A percentile compares a stretch with the other conserved stretches of the same genome.
Evolutionary conservation across 2,888 invertebrate genomes (phyloP).

Genomic region (Esperia sulphurella): DNA sequence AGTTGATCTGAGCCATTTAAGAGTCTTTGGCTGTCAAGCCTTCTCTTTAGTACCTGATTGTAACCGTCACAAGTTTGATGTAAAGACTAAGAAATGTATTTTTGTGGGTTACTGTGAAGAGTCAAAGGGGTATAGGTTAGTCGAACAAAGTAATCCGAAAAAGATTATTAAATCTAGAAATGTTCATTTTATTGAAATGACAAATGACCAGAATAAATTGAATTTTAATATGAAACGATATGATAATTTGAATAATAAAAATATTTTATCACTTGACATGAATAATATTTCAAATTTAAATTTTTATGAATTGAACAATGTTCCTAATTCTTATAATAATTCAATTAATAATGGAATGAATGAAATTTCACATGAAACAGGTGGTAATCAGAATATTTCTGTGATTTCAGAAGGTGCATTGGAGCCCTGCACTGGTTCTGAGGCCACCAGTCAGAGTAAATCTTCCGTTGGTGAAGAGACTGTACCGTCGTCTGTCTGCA

Average conservation of each 20-base stretch:
- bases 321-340: neutral
- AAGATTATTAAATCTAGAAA: neutral
- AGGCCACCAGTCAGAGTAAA: neutral
- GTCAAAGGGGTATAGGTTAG: too few relatives aligned
- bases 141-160: too few relatives aligned
- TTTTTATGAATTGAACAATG: neutral
- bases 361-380: neutral
- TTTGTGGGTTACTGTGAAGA: constrained; percentile 2
- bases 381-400: neutral
- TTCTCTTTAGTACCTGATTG: neutral
- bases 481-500: too few relatives aligned
- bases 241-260: neutral
- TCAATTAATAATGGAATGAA: neutral
- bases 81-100: neutral
- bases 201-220: neutral
- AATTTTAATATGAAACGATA: too few relatives aligned
- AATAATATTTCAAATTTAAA: neutral
- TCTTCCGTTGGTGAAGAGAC: too few relatives aligned
- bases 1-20: constrained; percentile 3
- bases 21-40: constrained; percentile 7
- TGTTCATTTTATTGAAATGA: neutral
- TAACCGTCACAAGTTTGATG: constrained; percentile 2
- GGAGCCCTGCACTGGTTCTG: neutral
- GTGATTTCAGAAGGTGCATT: neutral
- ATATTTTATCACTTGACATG: too few relatives aligned